Percentiles rank a stretch among this genome's conserved stretches.
Conservation (phyloP, 1,140 invertebrate species). For the Dryas iulia region DNA sequence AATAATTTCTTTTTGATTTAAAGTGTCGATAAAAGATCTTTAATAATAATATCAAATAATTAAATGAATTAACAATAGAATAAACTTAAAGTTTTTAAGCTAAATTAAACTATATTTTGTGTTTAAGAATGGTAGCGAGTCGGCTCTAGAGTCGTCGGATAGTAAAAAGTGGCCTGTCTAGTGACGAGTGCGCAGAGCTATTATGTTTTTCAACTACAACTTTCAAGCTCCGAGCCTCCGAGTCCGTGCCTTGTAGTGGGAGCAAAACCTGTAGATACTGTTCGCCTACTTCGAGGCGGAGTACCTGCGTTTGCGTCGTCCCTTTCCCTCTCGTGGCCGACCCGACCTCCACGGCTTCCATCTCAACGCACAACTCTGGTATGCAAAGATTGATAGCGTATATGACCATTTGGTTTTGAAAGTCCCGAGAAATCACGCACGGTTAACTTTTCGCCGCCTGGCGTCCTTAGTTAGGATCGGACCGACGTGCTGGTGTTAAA, state of each 20-base stretch:
- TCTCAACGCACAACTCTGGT: constrained; percentile 76
- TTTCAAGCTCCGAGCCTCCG: constrained; percentile 70
- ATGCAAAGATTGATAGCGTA: constrained; percentile 80
- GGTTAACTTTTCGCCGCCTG: constrained; percentile 77
- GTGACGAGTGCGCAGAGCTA: constrained; percentile 50
- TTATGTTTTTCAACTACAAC: constrained; percentile 70
- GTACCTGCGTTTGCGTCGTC: constrained; percentile 67
- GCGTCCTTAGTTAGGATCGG: constrained; percentile 72
- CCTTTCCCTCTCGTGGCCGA: constrained; percentile 57
- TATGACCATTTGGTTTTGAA: constrained; percentile 79
- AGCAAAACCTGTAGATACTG: constrained; percentile 79
- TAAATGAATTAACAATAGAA: background rate
- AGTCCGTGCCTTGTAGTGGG: constrained; percentile 73
- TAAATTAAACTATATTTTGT: background rate
- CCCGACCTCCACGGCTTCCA: constrained; percentile 44
- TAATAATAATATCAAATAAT: constrained; percentile 10
- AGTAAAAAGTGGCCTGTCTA: constrained; percentile 45
- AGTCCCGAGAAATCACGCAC: constrained; percentile 77
- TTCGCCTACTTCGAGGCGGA: constrained; percentile 69
- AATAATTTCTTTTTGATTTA: constrained; percentile 40
- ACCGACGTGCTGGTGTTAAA: constrained; percentile 51
- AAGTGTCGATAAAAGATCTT: constrained; percentile 10
- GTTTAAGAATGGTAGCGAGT: constrained; percentile 13
- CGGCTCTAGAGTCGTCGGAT: constrained; percentile 15
- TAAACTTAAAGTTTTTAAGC: background rate